Evolutionary conservation across 2,888 invertebrate species (phyloP), one percentile per base, ranked within the genome.

Genomic region (Cheilosia vernalis): DNA sequence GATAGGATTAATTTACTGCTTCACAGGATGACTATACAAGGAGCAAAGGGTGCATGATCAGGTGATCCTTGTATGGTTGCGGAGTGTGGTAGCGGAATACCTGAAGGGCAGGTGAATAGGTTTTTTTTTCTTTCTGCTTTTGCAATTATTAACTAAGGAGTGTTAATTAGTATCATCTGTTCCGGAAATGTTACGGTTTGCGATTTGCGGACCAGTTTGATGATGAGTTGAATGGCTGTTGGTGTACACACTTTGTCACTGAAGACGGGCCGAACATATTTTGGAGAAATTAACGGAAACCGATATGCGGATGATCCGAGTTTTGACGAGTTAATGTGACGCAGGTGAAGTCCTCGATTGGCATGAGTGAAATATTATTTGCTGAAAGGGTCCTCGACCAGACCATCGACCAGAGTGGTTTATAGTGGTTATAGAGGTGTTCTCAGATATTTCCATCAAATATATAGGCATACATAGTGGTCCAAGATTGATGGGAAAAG

Each of bases 141-240:
- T 55, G 79, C 84, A 74, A 83, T 83, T 79, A 84, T 73, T 84
- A 58, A 47, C 47, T 76, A 70, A 76, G 80, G 80, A 44, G 84
- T 84, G 84, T 76, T 84, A 84, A 84, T 84, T 84, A 84, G 84
- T 42, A 69, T 80, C 74, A 80, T 76, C 74, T 80, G 84, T 84
- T 84, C 42, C 55, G 58, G 53, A 67, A 70, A 56, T 55, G 78
- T 76, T 63, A 56, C 63, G 78, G 70, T 30, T 63, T 47, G 40
- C 33, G 55, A 64, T 63, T 47, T 21, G 27, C 19, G 30, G n/a
- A 63, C 70, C 63, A 40, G 78, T 78, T 78, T 63, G 44, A 60
- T 63, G 19, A 19, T 33, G 21, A 21, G 63, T 64, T 64, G 33
- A 63, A 47, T 49, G 49, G 15, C 33, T 21, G 21, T 51, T 37